Evolutionary conservation across 2,888 invertebrate genomes (phyloP).

Genomic region (Argynnis bischoffii): DNA sequence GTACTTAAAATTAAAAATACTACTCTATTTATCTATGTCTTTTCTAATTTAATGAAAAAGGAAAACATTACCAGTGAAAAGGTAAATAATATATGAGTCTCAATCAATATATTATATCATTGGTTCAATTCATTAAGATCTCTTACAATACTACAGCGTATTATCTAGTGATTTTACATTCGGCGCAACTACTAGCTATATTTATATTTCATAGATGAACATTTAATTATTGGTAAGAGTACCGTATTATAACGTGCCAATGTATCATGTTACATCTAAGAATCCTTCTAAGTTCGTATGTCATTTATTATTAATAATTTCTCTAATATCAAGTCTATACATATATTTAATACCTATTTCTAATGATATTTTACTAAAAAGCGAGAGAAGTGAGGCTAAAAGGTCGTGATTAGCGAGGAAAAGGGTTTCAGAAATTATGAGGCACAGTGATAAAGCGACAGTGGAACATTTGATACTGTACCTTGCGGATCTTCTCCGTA

Average conservation of each 20-base stretch:
- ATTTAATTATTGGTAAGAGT: no score
- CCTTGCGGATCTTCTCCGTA: conserved; percentile 52
- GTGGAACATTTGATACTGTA: conserved; percentile 55
- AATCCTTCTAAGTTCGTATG: no score
- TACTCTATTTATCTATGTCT: background rate
- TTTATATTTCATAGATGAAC: no score
- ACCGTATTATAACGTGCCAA: no score
- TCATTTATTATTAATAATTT: no score
- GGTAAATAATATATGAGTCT: background rate
- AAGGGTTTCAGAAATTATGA: conserved; percentile 34
- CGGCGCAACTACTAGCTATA: no score
- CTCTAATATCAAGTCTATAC: background rate
- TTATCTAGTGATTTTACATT: no score
- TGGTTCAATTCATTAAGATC: no score
- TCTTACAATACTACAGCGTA: no score
- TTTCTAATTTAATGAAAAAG: background rate
- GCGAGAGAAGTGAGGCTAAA: conserved; percentile 27
- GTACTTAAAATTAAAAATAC: background rate
- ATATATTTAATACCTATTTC: background rate
- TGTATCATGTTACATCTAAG: no score
- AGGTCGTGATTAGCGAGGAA: conserved; percentile 33
- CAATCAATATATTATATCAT: no score
- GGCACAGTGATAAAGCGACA: conserved; percentile 50
- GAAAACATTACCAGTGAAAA: background rate
- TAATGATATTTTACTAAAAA: conserved; percentile 24